Base-by-base conservation (phyloP, 2,113 vertebrate genomes). In the Leptobrachium ailaonicum region DNA sequence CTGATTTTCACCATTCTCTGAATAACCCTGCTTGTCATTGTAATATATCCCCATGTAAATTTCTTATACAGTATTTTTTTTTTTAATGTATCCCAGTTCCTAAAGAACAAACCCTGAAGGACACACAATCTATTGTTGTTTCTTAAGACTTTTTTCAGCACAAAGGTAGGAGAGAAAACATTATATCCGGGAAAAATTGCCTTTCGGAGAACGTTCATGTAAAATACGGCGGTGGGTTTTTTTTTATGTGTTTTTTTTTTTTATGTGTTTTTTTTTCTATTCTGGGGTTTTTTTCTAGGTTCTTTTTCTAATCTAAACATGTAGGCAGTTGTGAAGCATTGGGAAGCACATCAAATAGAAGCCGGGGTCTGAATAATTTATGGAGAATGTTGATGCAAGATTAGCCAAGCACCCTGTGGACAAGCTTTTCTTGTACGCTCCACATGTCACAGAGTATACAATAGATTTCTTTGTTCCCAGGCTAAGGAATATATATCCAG, bases 301-400 rank as follows among this genome's bases (percentile, higher is more conserved):
- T 64, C 63, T 60, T 3, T 7, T 10, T 74, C 50, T 74, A 45
- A 74, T 74, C 78, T 56, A 53, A 79, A 66, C 62, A 62, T 78
- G 32, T 75, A 68, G 60, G 67, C 64, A 66, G 53, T 66, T 47
- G 45, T 54, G 8, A 10, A 64, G 44, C 64, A 71, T 6, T 54
- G 43, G 40, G 80, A 75, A 42, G 71, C 73, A 75, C 77, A 69
- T 76, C 40, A 67, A 68, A 76, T 42, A 45, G 53, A 79, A 76
- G 67, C 41, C 73, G 62, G 45, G 41, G n/a, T 71, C 80, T 77
- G 69, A 76, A 76, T 82, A 77, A 73, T 76, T 76, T 41, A 82
- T 82, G 80, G 56, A 71, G 69, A 82, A 69, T 68, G 58, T 80
- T 68, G 66, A 68, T 47, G 78, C 41, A 14, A 68, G 78, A 80